Evolutionary conservation across 1,140 invertebrate species (phyloP), one percentile per base, ranked within the genome.

Genomic region (Panagrolaimus sp.): DNA sequence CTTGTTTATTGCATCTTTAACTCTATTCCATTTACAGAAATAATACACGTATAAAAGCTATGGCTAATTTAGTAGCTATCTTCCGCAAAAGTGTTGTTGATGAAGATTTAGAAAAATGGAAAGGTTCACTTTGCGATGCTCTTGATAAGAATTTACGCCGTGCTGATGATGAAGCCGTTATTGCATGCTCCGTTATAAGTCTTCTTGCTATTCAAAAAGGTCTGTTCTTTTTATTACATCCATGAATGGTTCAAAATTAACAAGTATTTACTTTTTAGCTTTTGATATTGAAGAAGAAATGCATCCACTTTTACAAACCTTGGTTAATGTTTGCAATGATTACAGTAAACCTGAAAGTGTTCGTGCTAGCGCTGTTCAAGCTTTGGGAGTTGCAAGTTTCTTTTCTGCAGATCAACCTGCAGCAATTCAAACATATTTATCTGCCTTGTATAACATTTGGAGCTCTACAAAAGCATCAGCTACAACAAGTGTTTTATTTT

Each of bases 11-110:
- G 16, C 8, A 16, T 65, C 20, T 3, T 64, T 63, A 9, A 43
- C 20, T 9, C 65, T n/a, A 66, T 61, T 16, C 47, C 65, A 4
- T 65, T 67, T 67, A 25, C 51, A 57, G 51, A 8, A 57, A 57
- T 27, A 57, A 57, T 27, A 16, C 51, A 2, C 51, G 51, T 11
- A 8, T 57, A 20, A 27, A 57, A 57, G 51, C 51, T 11, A 57
- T 57, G 51, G 27, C 14, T 0, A 57, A 57, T 20, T 27, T 57
- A 14, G 11, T 67, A 20, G 53, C 7, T 7, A 23, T 46, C 44
- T 16, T 31, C 5, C 42, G 65, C 27, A 67, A 67, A 43, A 13
- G 43, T 11, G 9, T 67, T 25, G 13, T 31, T 7, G 23, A 61
- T 53, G 66, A 63, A 20, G 51, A 61, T 13, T 42, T 31, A 9